phyloP scores from a whole-genome alignment of 92 coral and sea anemone genomes.

The Metridium senile region DNA sequence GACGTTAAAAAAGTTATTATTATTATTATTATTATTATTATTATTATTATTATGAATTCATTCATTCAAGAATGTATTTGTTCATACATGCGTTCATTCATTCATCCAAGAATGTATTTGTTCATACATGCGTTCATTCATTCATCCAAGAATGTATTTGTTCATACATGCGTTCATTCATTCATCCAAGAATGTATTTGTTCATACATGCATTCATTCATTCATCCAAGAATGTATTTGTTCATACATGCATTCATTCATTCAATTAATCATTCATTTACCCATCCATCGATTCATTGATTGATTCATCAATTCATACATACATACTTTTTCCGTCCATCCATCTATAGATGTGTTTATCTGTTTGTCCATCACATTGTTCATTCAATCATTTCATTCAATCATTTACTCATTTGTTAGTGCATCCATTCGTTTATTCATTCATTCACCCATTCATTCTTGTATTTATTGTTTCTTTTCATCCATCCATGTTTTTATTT shows the following conservation, averaged over 20 bases:
- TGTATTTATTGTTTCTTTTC: background rate
- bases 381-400: too few species aligned
- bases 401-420: background rate
- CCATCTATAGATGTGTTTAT: background rate
- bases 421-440: background rate
- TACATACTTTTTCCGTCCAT: background rate
- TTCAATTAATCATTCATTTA: background rate
- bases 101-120: too few species aligned
- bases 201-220: too few species aligned
- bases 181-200: too few species aligned
- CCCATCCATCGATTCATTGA: background rate
- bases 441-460: background rate
- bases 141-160: too few species aligned
- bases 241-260: too few species aligned
- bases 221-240: too few species aligned
- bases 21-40: too few species aligned
- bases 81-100: conserved; percentile 2
- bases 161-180: conserved; percentile 2
- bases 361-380: background rate
- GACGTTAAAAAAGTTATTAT: too few species aligned
- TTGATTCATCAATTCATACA: background rate
- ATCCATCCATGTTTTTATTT: too few species aligned
- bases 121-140: conserved; percentile 2
- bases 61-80: background rate
- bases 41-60: too few species aligned